Conservation (phyloP, 2,888 invertebrate genomes). For the Microplitis manilae region DNA sequence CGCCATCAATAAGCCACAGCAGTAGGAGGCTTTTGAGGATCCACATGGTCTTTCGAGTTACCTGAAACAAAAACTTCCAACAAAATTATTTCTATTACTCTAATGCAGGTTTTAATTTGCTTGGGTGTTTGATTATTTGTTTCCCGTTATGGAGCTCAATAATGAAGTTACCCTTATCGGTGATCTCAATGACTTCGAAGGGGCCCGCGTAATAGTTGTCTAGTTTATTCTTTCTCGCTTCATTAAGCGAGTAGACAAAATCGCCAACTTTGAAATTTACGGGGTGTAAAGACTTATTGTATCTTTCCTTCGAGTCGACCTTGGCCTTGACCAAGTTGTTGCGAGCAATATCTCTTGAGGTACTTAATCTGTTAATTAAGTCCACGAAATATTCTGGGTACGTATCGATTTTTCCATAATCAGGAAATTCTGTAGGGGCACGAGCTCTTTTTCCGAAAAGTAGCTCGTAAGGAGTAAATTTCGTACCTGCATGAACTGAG, state of each 20-base stretch:
- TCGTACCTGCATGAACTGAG: conserved; percentile 21
- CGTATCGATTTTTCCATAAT: neutral
- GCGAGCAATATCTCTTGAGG: neutral
- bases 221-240: conserved; percentile 21
- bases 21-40: neutral
- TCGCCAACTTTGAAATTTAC: neutral
- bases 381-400: neutral
- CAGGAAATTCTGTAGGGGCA: conserved; percentile 5
- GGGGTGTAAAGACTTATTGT: neutral
- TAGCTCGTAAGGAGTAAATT: conserved; percentile 29
- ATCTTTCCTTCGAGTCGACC: neutral
- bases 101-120: neutral
- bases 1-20: neutral
- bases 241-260: conserved; percentile 25
- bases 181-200: conserved; percentile 27
- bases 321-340: neutral
- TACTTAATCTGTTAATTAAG: neutral
- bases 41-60: neutral
- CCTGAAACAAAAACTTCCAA: neutral
- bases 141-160: conserved; percentile 1
- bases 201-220: conserved; percentile 22
- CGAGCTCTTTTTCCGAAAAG: too few species aligned
- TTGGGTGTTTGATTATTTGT: neutral
- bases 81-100: neutral
- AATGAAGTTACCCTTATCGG: neutral